A percentile compares a stretch with the other conserved stretches of the same genome.
Evolutionary conservation across 2,797 vertebrate genomes (phyloP).

Genomic region (Thunnus albacares): DNA sequence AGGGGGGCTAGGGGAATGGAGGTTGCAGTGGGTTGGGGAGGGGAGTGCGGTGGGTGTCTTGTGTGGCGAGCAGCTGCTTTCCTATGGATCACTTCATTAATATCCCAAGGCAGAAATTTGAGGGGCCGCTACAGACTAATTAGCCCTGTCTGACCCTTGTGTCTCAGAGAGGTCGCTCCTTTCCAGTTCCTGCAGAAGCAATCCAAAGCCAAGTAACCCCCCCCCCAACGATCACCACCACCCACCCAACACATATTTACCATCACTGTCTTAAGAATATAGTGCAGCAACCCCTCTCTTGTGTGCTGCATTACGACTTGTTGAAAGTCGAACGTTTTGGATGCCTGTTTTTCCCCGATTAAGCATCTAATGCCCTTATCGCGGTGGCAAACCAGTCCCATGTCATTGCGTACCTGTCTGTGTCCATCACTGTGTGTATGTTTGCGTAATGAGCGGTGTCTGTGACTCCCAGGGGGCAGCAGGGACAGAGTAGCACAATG

Average conservation of each 20-base stretch:
- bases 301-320: slow-evolving; percentile 20
- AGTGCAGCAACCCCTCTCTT: neutral
- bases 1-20: slow-evolving; percentile 54
- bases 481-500: slow-evolving; percentile 82
- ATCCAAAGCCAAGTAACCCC: slow-evolving; percentile 63
- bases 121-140: slow-evolving; percentile 85
- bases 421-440: slow-evolving; percentile 48
- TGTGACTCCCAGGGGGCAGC: slow-evolving; percentile 63
- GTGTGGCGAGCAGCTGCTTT: slow-evolving; percentile 81
- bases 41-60: slow-evolving; percentile 27
- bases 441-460: slow-evolving; percentile 68
- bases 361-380: neutral
- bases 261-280: slow-evolving; percentile 45
- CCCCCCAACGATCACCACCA: slow-evolving; percentile 5
- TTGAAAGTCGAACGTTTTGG: slow-evolving; percentile 30
- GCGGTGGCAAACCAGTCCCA: neutral
- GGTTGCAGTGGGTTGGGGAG: slow-evolving; percentile 54
- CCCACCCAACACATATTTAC: slow-evolving; percentile 30
- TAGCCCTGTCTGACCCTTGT: slow-evolving; percentile 84
- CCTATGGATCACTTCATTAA: slow-evolving; percentile 86
- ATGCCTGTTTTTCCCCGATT: neutral
- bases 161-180: slow-evolving; percentile 76
- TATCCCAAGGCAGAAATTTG: slow-evolving; percentile 84
- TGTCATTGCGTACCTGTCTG: slow-evolving; percentile 55
- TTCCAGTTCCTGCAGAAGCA: slow-evolving; percentile 70